Conservation (phyloP, 2,888 invertebrate species). For the Steromphala cineraria region DNA sequence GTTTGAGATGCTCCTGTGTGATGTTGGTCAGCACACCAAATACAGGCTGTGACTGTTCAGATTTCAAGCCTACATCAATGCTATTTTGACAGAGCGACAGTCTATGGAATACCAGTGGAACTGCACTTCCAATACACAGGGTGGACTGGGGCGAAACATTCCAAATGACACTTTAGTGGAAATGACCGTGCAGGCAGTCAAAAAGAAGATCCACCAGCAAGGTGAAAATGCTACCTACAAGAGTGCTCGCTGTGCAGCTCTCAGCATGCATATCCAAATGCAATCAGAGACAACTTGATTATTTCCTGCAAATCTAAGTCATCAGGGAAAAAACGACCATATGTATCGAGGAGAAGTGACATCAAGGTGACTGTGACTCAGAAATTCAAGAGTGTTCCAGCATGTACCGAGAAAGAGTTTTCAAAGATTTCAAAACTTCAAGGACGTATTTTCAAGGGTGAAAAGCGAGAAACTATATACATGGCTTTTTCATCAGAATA, state of each 20-base stretch:
- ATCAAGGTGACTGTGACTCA: neutral
- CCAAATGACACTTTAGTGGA: conserved; percentile 47
- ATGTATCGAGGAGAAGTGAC: neutral
- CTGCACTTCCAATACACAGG: conserved; percentile 30
- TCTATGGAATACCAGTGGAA: conserved; percentile 40
- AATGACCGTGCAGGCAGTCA: conserved; percentile 33
- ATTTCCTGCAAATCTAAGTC: neutral
- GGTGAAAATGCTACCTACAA: conserved; percentile 29
- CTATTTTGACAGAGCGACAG: conserved; percentile 26
- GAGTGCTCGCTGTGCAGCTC: conserved; percentile 27
- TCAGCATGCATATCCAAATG: conserved; percentile 19
- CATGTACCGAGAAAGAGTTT: neutral
- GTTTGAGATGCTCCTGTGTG: conserved; percentile 36
- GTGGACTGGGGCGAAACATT: conserved; percentile 29
- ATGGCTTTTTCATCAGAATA: too few species aligned
- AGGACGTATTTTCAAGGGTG: too few species aligned
- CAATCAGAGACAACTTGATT: conserved; percentile 18
- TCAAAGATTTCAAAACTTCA: neutral
- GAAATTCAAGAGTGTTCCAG: neutral
- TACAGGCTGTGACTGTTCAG: conserved; percentile 39
- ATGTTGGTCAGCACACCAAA: conserved; percentile 31
- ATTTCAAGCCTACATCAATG: conserved; percentile 27
- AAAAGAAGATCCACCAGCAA: conserved; percentile 23
- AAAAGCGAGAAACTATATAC: too few species aligned
- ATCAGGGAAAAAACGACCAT: neutral